These are phyloP conservation scores for Percopsis transmontana DNA, from an alignment of 2,113 vertebrate species.

Conservation along the genomic window DNA sequence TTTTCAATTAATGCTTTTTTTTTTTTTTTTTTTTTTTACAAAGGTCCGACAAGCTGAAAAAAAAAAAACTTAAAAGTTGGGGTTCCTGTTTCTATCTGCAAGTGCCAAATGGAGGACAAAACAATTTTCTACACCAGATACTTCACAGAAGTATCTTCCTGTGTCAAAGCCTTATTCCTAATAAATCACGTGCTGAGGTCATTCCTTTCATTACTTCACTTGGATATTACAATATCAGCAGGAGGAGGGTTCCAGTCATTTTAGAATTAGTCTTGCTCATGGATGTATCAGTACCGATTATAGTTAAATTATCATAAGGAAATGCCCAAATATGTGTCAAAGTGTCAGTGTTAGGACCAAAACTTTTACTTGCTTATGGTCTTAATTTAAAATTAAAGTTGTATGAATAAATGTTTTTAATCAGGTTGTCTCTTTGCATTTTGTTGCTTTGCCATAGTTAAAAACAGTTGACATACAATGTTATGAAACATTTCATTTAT, in stretches of 20 bases:
- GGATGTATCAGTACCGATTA: constrained; percentile 12
- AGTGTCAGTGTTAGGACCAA: constrained; percentile 52
- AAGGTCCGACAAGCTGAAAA: not conserved
- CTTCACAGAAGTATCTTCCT: constrained; percentile 49
- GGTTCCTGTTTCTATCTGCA: not conserved
- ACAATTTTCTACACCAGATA: constrained; percentile 28
- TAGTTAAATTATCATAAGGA: constrained; percentile 3
- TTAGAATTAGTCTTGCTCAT: constrained; percentile 4
- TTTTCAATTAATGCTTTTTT: not conserved
- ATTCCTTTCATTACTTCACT: not conserved
- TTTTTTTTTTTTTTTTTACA: not conserved
- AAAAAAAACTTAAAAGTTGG: not conserved
- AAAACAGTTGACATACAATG: not conserved
- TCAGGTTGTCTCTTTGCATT: constrained; percentile 35
- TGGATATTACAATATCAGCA: not conserved
- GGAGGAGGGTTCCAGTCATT: not conserved
- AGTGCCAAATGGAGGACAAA: constrained; percentile 29
- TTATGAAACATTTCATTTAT: not conserved
- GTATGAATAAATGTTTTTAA: constrained; percentile 19
- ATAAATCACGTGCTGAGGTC: constrained; percentile 25
- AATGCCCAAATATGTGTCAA: constrained; percentile 9
- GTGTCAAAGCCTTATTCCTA: constrained; percentile 53
- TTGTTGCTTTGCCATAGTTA: not conserved
- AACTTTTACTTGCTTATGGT: constrained; percentile 37
- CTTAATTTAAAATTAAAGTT: constrained; percentile 60